Conservation (phyloP, 2,113 vertebrate species). For the Pachycephala philippinensis region DNA sequence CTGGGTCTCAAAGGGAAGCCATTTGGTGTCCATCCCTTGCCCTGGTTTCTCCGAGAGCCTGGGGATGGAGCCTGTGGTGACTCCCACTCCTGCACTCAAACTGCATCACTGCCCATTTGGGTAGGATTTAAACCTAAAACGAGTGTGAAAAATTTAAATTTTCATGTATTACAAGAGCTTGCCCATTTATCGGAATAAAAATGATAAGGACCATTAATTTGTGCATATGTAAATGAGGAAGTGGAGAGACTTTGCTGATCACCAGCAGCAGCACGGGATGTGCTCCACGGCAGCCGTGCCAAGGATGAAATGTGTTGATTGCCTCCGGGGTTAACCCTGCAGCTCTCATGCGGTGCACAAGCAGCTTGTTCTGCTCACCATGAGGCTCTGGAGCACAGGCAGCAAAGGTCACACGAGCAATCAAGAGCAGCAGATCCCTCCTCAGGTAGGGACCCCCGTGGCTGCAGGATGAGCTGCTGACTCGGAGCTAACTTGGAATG, state of each 20-base stretch:
- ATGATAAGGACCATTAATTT: constrained; percentile 22
- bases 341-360: background rate
- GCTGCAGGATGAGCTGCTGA: constrained; percentile 30
- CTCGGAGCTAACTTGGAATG: background rate
- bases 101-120: background rate
- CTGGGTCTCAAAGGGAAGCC: background rate
- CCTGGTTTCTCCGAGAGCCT: background rate
- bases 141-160: background rate
- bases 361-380: constrained; percentile 57
- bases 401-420: constrained; percentile 56
- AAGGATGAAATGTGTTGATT: constrained; percentile 45
- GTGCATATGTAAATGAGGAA: background rate
- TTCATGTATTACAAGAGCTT: background rate
- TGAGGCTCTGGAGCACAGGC: constrained; percentile 41
- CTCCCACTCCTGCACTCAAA: background rate
- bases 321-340: constrained; percentile 26
- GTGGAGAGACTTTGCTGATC: background rate
- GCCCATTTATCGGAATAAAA: background rate
- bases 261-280: background rate
- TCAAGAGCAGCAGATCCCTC: constrained; percentile 32
- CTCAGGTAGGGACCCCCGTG: constrained; percentile 40
- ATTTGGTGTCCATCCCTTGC: background rate
- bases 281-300: background rate
- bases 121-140: background rate
- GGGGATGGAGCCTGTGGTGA: background rate